These are phyloP conservation scores for Calameuta idolon DNA, from an alignment of 2,888 invertebrate genomes.

Conservation along the genomic window DNA sequence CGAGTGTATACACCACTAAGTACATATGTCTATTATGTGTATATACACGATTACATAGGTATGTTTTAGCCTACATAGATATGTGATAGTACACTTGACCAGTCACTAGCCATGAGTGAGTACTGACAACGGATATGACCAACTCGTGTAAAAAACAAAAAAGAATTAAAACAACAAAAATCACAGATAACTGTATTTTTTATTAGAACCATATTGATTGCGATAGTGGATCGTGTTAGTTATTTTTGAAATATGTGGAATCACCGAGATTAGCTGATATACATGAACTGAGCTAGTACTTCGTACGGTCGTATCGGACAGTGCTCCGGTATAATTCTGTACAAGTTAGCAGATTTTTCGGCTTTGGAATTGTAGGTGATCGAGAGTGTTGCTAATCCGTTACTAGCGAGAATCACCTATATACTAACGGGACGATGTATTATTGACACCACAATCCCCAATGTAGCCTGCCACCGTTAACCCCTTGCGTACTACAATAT, in stretches of 20 bases:
- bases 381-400: constrained; percentile 34
- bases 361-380: constrained; percentile 35
- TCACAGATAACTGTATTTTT: background rate
- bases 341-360: background rate
- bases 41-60: background rate
- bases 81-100: background rate
- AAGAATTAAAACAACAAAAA: background rate
- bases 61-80: background rate
- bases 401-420: constrained; percentile 49
- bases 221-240: background rate
- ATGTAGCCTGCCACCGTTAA: constrained; percentile 51
- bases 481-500: constrained; percentile 33
- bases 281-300: background rate
- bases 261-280: background rate
- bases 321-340: background rate
- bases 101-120: background rate
- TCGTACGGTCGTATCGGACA: background rate
- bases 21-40: background rate
- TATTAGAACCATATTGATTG: background rate
- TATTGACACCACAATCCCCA: constrained; percentile 58
- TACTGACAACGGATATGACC: background rate
- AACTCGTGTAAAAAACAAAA: background rate
- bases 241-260: background rate
- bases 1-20: background rate
- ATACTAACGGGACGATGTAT: constrained; percentile 50